Evolutionary conservation across 2,113 vertebrate species (phyloP), one percentile per base, ranked within the genome.

Genomic region (Morone chrysops): DNA sequence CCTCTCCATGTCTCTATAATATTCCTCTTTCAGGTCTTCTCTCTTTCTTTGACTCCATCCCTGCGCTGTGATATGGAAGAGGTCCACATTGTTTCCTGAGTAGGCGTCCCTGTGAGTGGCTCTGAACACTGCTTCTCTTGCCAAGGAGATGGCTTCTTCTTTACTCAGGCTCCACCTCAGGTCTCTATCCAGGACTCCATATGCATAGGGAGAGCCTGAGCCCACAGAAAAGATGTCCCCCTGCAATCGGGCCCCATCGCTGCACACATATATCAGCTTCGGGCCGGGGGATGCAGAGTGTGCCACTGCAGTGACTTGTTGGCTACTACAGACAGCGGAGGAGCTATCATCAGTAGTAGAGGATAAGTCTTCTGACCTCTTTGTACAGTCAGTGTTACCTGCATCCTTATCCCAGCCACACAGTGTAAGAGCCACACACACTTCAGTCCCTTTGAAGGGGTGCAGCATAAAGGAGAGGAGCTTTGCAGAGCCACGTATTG

Each of bases 181-280:
- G 13, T 88, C 88, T 0, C 78, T 75, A 48, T 97, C 96, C 22
- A 97, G 88, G 71, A 97, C 91, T 0, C 95, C 94, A 2, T 96
- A 97, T 62, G 96, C 96, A 13, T 96, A 97, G 10, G 96, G 96
- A 25, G 96, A 97, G 2, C 97, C 96, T 0, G 96, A 97, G n/a
- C 96, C 96, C 48, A 96, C 97, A 0, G 97, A 96, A 11, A 97
- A 95, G 1, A 97, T 11, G 3, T 96, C 78, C 18, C 95, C 95
- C 18, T 94, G 92, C 66, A 97, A 89, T 10, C 85, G 83, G 2
- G 96, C 94, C 40, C 96, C 97, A 1, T 97, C 95, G 0, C 96
- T 97, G 91, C 96, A 96, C 75, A 97, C 96, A 3, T 97, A 97
- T 80, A 95, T 95, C 69, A 97, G 88, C 20, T 89, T 90, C 12